These are phyloP conservation scores for Zaprionus taronus DNA, from an alignment of 1,140 invertebrate genomes.

Conservation along the genomic window DNA sequence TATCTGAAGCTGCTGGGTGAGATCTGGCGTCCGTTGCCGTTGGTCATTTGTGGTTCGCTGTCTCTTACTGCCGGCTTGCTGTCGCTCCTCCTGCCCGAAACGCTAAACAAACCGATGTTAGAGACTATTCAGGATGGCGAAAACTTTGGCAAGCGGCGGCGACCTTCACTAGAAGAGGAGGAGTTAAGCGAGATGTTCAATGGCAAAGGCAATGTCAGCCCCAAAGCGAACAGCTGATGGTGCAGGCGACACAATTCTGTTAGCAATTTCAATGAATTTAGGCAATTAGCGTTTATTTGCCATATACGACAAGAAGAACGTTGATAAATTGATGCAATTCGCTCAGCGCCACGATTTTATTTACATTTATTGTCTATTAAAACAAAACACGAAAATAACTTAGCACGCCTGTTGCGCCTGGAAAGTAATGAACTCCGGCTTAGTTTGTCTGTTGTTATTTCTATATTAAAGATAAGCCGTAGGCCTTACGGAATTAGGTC, in stretches of 20 bases:
- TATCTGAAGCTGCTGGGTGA: constrained; percentile 89
- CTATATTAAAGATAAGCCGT: constrained; percentile 32
- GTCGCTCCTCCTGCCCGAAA: constrained; percentile 91
- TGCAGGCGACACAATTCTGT: constrained; percentile 11
- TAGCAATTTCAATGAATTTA: constrained; percentile 59
- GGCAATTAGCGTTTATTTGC: constrained; percentile 58
- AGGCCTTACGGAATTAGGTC: constrained; percentile 54
- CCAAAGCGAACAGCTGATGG: background rate
- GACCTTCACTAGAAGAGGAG: constrained; percentile 12
- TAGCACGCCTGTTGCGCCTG: background rate
- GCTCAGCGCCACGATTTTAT: constrained; percentile 29
- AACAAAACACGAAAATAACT: constrained; percentile 16
- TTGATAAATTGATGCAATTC: constrained; percentile 35
- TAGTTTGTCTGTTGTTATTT: background rate
- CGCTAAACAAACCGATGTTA: constrained; percentile 89
- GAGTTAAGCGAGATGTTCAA: constrained; percentile 63
- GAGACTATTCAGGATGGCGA: constrained; percentile 91
- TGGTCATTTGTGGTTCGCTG: constrained; percentile 90
- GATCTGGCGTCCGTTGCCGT: constrained; percentile 88
- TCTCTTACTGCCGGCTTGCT: constrained; percentile 88
- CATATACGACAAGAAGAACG: constrained; percentile 25
- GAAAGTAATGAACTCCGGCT: constrained; percentile 20
- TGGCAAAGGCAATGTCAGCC: constrained; percentile 22
- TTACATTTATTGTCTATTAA: constrained; percentile 51
- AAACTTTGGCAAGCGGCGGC: constrained; percentile 86